phyloP scores from a whole-genome alignment of 2,797 vertebrate species.

The Otolemur crassicaudatus region DNA sequence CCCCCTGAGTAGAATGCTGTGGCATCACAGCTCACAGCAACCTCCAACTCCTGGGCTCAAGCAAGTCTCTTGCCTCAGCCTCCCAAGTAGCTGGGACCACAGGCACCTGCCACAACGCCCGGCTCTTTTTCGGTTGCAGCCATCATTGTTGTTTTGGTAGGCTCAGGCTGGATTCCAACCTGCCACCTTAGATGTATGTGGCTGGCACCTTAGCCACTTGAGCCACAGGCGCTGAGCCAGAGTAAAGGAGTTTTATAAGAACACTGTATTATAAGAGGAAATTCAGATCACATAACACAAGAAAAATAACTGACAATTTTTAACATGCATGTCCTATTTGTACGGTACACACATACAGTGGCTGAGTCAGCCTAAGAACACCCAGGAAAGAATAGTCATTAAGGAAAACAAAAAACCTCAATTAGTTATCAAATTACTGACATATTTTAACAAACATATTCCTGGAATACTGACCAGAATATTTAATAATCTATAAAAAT shows the following conservation, averaged over 20 bases:
- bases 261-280: not conserved
- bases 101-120: too few species aligned
- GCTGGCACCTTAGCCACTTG: too few species aligned
- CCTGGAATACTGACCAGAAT: constrained; percentile 15
- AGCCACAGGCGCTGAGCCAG: not conserved
- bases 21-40: too few species aligned
- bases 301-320: not conserved
- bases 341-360: not conserved
- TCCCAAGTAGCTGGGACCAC: too few species aligned
- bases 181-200: too few species aligned
- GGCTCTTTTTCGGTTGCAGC: too few species aligned
- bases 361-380: not conserved
- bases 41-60: too few species aligned
- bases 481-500: constrained; percentile 38
- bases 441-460: constrained; percentile 16
- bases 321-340: not conserved
- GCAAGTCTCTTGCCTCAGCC: too few species aligned
- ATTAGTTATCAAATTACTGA: not conserved
- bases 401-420: constrained; percentile 13
- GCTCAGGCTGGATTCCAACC: too few species aligned
- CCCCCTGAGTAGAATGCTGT: too few species aligned
- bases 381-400: not conserved
- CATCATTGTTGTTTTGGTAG: too few species aligned
- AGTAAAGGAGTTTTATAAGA: not conserved
- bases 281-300: not conserved